Evolutionary conservation across 2,113 vertebrate genomes (phyloP).

Genomic region (Engystomops pustulosus): DNA sequence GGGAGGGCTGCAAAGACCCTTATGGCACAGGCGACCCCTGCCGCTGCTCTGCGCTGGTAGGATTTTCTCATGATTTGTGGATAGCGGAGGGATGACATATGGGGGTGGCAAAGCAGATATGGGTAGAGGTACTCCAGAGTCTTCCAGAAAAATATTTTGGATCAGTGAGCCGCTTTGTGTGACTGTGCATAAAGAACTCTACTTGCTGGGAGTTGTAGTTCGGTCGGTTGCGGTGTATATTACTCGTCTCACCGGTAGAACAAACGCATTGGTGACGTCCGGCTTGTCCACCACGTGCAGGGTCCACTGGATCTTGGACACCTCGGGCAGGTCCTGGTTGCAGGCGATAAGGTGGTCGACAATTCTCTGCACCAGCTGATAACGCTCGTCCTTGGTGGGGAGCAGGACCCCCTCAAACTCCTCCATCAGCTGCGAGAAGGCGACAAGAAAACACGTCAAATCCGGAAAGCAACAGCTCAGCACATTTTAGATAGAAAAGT

Average conservation of each 20-base stretch:
- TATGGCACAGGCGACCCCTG: too few species aligned
- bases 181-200: not conserved
- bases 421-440: constrained; percentile 80
- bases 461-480: constrained; percentile 30
- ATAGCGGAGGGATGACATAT: too few species aligned
- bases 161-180: too few species aligned
- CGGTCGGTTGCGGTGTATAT: not conserved
- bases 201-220: constrained; percentile 1
- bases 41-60: too few species aligned
- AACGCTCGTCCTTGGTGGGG: constrained; percentile 77
- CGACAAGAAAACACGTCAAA: not conserved
- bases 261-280: constrained; percentile 82
- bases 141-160: too few species aligned
- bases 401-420: constrained; percentile 80
- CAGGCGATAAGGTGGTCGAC: constrained; percentile 81
- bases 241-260: constrained; percentile 84
- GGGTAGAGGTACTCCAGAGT: too few species aligned
- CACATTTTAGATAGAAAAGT: not conserved
- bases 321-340: constrained; percentile 86
- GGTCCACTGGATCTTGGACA: constrained; percentile 80
- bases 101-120: too few species aligned
- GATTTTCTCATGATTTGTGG: too few species aligned
- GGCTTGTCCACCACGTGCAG: constrained; percentile 86
- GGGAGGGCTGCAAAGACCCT: too few species aligned
- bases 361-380: constrained; percentile 79